Evolutionary conservation across 2,888 invertebrate species (phyloP).

Genomic region (Xanthia icteritia): DNA sequence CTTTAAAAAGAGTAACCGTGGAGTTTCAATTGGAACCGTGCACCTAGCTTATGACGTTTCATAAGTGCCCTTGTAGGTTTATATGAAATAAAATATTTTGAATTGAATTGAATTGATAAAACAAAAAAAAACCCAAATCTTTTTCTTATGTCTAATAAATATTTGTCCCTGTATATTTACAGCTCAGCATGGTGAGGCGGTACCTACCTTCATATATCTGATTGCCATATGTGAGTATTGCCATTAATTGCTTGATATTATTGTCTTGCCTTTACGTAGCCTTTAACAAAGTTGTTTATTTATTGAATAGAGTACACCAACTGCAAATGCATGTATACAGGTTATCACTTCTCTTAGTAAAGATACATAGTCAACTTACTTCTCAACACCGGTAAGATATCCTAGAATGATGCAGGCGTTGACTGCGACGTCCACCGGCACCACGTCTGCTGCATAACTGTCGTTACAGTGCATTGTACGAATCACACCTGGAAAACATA

Average conservation of each 20-base stretch:
- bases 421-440: conserved; percentile 95
- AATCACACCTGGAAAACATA: conserved; percentile 90
- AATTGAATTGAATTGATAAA: too few relatives aligned
- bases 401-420: conserved; percentile 94
- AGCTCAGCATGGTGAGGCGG: not conserved
- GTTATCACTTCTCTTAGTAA: not conserved
- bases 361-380: conserved; percentile 70
- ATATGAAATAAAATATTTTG: too few relatives aligned
- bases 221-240: not conserved
- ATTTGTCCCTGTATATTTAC: too few relatives aligned
- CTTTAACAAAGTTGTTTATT: too few relatives aligned
- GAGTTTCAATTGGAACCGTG: too few relatives aligned
- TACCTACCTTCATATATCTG: not conserved
- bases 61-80: too few relatives aligned
- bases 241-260: not conserved
- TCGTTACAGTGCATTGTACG: conserved; percentile 95
- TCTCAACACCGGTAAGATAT: conserved; percentile 90
- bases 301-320: too few relatives aligned
- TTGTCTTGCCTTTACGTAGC: not conserved
- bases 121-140: too few relatives aligned
- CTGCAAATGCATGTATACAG: too few relatives aligned
- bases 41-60: too few relatives aligned
- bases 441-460: conserved; percentile 91
- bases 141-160: too few relatives aligned
- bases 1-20: too few relatives aligned